A percentile compares a stretch with the other conserved stretches of the same genome.
Conservation (phyloP, 2,113 vertebrate species). For the Malurus elegans region DNA sequence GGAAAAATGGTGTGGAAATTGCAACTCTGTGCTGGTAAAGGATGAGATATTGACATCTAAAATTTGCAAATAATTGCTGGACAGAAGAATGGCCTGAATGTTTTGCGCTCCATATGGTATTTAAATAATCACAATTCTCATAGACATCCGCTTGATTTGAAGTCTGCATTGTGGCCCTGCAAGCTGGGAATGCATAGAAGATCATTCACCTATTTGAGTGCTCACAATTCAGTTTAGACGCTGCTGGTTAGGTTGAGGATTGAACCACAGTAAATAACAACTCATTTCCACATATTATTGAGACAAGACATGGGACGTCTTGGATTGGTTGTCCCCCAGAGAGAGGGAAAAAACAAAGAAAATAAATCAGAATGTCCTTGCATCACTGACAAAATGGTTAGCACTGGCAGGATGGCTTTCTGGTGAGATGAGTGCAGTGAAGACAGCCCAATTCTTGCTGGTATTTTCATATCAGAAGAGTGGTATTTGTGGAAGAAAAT, state of each 20-base stretch:
- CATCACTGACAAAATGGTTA: background rate
- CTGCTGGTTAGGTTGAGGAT: background rate
- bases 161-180: background rate
- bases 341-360: conserved; percentile 29
- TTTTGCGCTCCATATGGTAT: background rate
- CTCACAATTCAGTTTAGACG: background rate
- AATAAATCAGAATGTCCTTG: conserved; percentile 66
- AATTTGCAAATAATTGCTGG: conserved; percentile 57
- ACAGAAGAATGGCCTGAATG: background rate
- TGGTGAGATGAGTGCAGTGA: background rate
- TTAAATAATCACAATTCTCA: conserved; percentile 38
- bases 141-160: background rate
- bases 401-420: background rate
- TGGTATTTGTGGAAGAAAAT: background rate
- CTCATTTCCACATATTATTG: conserved; percentile 46
- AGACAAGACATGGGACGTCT: conserved; percentile 39
- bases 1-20: conserved; percentile 34
- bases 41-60: conserved; percentile 38
- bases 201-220: background rate
- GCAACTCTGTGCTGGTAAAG: conserved; percentile 30
- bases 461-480: background rate
- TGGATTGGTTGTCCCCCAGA: conserved; percentile 35
- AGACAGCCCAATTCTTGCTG: background rate
- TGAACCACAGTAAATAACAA: conserved; percentile 44
- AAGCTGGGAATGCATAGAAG: background rate